Evolutionary conservation across 2,797 vertebrate species (phyloP), one percentile per base, ranked within the genome.

Genomic region (Catamblyrhynchus diadema): DNA sequence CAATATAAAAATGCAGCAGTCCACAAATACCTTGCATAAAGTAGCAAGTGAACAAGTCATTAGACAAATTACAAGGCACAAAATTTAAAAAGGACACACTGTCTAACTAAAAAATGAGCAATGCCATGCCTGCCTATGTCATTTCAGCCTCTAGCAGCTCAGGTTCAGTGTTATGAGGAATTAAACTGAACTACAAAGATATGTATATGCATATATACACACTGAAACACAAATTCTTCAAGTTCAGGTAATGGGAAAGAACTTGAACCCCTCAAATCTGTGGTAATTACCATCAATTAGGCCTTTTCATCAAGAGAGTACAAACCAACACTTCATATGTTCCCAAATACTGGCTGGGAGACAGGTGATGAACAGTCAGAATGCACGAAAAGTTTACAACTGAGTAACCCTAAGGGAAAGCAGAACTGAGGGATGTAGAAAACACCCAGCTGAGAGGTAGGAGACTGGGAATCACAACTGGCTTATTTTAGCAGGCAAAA

Each of bases 301-400:
- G 23, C 23, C n/a, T 80, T 80, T 53, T 62, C 8, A 62, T n/a
- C 14, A 64, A 35, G 53, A 10, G 5, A 62, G 13, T 8, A 67
- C 35, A 83, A 83, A 60, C 6, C 28, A 78, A 44, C 25, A 37
- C 21, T 64, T 33, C 1, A 2, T 0, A 0, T 11, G 8, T 18
- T 72, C 37, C 39, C 75, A 77, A 56, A 48, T 5, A 14, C 2
- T 74, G 25, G 7, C 0, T 48, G 42, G n/a, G 30, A 79, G 24
- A 70, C 14, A 66, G 47, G 53, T 15, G 35, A 91, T 18, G 41
- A 82, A 83, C 33, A 78, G 41, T 6, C 37, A 80, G 42, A 92
- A 64, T 4, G 20, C 37, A 28, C 2, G 5, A n/a, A 16, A 64
- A 21, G 4, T 19, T 66, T 61, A 60, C 25, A 78, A 6, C 2